Base-by-base conservation (phyloP, 2,888 invertebrate species). In the Cephonodes hylas region DNA sequence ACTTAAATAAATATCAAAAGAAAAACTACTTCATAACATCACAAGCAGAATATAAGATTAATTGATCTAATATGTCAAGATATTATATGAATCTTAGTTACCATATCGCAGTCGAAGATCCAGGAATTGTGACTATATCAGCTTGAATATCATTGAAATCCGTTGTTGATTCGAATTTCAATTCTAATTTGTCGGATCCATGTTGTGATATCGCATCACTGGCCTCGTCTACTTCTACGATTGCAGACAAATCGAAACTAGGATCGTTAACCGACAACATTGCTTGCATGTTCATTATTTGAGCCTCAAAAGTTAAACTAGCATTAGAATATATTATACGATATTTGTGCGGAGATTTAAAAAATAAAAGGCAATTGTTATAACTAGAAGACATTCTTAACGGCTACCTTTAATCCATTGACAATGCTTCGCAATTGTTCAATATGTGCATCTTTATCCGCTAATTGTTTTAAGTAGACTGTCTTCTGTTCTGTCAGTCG, bases 211-310 rank as follows among this genome's bases (percentile, higher is more conserved):
- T 46, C 0, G 65, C 79, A 42, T 91, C 91, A 62, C 85, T 88
- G 1, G 75, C 73, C 71, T 93, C 93, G 7, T 92, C 91, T 1
- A 91, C 87, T 66, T 93, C 93, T 0, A 91, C 87, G 46, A 93
- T 93, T 1, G 92, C 92, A 0, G 93, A 89, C 2, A 93, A 74
- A 69, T 93, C 93, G 63, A 92, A 92, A 66, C 89, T 90, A 0
- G 93, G 93, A 58, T 93, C 93, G 63, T 86, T 86, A 15, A 86
- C 80, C 0, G 93, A 84, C 60, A 93, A 81, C 77, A 93, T 80
- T 0, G 88, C 88, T 67, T 93, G 93, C 87, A 93, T 88, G 65
- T 86, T 93, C 75, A 91, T 79, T 59, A 93, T 76, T 84, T 93
- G 93, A 0, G 85, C 81, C 93, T 93, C 72, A 6, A 77, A 71